phyloP scores from a whole-genome alignment of 2,113 vertebrate species.

The Bufo gargarizans region DNA sequence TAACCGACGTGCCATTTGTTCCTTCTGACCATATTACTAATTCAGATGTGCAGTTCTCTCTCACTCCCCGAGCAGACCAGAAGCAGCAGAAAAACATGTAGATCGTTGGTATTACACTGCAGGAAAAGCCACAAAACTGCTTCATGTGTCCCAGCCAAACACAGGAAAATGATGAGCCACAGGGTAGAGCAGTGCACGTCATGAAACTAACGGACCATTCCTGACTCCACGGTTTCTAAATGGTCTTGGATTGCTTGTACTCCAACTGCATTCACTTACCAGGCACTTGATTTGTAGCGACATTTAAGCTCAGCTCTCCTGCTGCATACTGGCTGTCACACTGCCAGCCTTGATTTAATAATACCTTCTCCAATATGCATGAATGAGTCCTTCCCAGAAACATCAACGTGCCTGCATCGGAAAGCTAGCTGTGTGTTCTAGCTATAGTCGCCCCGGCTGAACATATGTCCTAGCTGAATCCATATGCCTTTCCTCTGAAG shows the following conservation, averaged over 20 bases:
- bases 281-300: conserved; percentile 69
- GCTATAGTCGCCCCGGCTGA: conserved; percentile 71
- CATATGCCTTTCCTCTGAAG: conserved; percentile 78
- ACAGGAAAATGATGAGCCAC: conserved; percentile 59
- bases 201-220: conserved; percentile 71
- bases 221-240: conserved; percentile 71
- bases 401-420: conserved; percentile 70
- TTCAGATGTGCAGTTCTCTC: conserved; percentile 71
- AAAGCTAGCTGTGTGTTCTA: conserved; percentile 70
- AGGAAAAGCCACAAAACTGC: conserved; percentile 62
- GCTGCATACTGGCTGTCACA: conserved; percentile 69
- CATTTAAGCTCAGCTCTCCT: conserved; percentile 70
- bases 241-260: conserved; percentile 71
- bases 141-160: conserved; percentile 64
- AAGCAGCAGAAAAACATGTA: conserved; percentile 79
- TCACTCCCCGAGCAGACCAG: conserved; percentile 64
- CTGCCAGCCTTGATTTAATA: conserved; percentile 74
- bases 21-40: conserved; percentile 78
- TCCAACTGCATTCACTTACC: conserved; percentile 69
- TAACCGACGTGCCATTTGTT: conserved; percentile 88
- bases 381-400: conserved; percentile 69
- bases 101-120: conserved; percentile 62
- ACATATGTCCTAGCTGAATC: conserved; percentile 67
- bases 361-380: conserved; percentile 73
- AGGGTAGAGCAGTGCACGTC: conserved; percentile 62